phyloP scores from a whole-genome alignment of 2,113 vertebrate species.

The Corythornis madagascariensis region DNA sequence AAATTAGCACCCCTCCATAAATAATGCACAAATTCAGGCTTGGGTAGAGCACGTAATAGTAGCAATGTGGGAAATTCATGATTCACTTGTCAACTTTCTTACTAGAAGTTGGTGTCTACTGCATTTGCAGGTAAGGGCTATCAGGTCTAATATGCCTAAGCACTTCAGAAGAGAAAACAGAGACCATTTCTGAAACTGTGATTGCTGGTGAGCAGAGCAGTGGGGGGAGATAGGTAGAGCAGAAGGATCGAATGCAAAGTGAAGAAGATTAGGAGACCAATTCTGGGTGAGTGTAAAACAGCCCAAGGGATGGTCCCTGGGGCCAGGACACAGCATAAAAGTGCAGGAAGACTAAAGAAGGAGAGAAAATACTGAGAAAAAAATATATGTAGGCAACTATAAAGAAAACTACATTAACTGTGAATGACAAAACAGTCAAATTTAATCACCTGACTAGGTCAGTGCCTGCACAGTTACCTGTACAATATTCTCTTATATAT shows the following conservation, averaged over 20 bases:
- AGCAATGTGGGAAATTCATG: not conserved
- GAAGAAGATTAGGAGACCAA: conserved; percentile 20
- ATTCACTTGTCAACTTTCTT: not conserved
- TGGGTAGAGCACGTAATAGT: not conserved
- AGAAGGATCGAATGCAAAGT: conserved; percentile 5
- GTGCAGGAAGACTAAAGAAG: conserved; percentile 21
- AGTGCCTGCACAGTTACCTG: not conserved
- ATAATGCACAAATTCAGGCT: not conserved
- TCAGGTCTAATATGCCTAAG: not conserved
- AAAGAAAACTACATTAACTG: not conserved
- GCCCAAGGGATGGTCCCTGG: conserved; percentile 49
- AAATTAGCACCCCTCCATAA: not conserved
- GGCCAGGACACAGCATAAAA: conserved; percentile 25
- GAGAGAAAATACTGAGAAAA: conserved; percentile 24
- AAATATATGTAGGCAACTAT: conserved; percentile 40
- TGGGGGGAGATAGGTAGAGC: conserved; percentile 3
- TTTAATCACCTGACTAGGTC: not conserved
- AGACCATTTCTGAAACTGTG: conserved; percentile 64
- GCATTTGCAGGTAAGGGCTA: not conserved
- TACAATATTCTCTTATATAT: not conserved
- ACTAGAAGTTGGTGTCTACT: not conserved
- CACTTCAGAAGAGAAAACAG: conserved; percentile 50
- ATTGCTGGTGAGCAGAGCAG: not conserved
- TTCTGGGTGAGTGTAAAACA: conserved; percentile 34
- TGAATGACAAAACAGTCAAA: not conserved